These are phyloP conservation scores for Zaprionus nigranus DNA, from an alignment of 1,140 invertebrate species.

Conservation along the genomic window DNA sequence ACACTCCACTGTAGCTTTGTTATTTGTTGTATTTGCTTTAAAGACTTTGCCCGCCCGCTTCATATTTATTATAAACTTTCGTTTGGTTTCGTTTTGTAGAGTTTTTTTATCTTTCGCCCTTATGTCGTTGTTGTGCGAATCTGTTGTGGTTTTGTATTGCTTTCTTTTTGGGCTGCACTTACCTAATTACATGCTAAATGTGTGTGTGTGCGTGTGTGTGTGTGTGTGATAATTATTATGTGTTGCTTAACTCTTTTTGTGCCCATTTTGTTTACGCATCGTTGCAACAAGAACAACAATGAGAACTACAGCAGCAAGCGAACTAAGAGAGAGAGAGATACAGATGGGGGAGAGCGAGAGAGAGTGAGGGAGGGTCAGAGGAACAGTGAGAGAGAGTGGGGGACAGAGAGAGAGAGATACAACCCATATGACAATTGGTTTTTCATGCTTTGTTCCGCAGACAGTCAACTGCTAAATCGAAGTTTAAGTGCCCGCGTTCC, in stretches of 20 bases:
- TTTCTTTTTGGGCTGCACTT: slow-evolving; percentile 50
- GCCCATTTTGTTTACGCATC: slow-evolving; percentile 52
- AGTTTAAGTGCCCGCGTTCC: slow-evolving; percentile 59
- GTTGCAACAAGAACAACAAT: slow-evolving; percentile 39
- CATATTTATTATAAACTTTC: slow-evolving; percentile 53
- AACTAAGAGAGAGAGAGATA: slow-evolving; percentile 1
- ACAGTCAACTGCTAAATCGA: slow-evolving; percentile 62
- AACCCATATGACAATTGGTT: slow-evolving; percentile 48
- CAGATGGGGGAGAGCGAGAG: not conserved
- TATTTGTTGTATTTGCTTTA: not conserved
- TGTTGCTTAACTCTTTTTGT: slow-evolving; percentile 71
- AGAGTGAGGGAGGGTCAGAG: not conserved
- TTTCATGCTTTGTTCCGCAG: slow-evolving; percentile 43
- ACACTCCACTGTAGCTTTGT: no score
- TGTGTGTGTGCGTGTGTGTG: not conserved
- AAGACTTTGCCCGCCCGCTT: not conserved
- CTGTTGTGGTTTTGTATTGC: slow-evolving; percentile 17
- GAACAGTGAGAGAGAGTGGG: not conserved
- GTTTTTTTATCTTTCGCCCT: not conserved
- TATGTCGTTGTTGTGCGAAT: slow-evolving; percentile 1
- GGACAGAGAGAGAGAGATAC: not conserved
- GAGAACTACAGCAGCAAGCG: slow-evolving; percentile 16
- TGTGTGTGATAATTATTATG: slow-evolving; percentile 58
- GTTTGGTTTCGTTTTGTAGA: slow-evolving; percentile 28
- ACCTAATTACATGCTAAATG: slow-evolving; percentile 53